These are phyloP conservation scores for Hylaea fasciaria DNA, from an alignment of 2,888 invertebrate genomes.

Conservation along the genomic window DNA sequence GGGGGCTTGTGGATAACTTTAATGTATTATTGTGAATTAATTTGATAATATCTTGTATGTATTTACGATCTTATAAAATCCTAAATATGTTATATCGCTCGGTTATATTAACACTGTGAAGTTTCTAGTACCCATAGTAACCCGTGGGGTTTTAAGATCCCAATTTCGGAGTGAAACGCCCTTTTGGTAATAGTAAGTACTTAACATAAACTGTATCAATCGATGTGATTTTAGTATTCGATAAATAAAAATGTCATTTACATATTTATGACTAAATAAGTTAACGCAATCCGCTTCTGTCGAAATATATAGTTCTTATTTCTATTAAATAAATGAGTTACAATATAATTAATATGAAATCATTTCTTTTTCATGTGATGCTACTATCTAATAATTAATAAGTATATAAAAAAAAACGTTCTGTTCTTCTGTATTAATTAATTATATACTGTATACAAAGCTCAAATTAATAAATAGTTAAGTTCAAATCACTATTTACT, in stretches of 20 bases:
- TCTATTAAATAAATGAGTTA: too few species aligned
- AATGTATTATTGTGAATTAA: conserved; percentile 5
- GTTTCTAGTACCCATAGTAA: not conserved
- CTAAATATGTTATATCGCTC: not conserved
- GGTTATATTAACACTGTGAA: not conserved
- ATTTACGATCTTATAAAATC: not conserved
- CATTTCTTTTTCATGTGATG: too few species aligned
- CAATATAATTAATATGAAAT: too few species aligned
- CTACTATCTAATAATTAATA: not conserved
- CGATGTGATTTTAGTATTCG: conserved; percentile 5
- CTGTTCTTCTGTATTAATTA: not conserved
- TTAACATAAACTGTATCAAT: not conserved
- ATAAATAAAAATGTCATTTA: not conserved
- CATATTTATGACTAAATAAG: not conserved
- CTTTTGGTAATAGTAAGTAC: not conserved
- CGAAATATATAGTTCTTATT: not conserved
- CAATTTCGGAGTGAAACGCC: not conserved
- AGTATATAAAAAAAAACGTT: too few species aligned
- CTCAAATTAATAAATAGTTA: not conserved
- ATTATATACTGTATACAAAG: not conserved
- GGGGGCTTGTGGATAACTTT: conserved; percentile 1
- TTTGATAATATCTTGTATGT: not conserved
- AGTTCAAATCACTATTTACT: not conserved
- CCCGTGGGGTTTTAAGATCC: not conserved
- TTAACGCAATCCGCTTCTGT: too few species aligned